These are phyloP conservation scores for Ochropacha duplaris DNA, from an alignment of 2,888 invertebrate species.

Conservation along the genomic window DNA sequence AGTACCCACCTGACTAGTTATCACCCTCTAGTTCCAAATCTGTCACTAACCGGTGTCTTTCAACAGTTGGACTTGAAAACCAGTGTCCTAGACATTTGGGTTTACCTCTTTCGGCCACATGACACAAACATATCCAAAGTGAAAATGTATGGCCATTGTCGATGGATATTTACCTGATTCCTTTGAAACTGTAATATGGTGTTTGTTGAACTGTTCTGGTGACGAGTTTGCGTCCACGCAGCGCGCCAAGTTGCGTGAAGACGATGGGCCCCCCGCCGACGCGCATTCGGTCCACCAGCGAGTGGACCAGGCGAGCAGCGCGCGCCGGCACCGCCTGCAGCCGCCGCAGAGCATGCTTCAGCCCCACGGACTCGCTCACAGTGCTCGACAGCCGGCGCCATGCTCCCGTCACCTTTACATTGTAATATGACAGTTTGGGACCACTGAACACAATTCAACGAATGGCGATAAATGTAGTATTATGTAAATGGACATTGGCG, in stretches of 20 bases:
- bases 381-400: slow-evolving; percentile 76
- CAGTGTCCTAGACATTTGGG: too few species aligned
- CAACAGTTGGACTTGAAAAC: too few species aligned
- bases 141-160: not conserved
- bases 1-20: too few species aligned
- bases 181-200: slow-evolving; percentile 77
- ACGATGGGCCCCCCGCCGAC: slow-evolving; percentile 79
- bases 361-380: slow-evolving; percentile 75
- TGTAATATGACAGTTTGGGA: not conserved
- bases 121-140: too few species aligned
- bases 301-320: slow-evolving; percentile 75
- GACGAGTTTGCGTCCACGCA: slow-evolving; percentile 69
- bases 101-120: too few species aligned
- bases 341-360: slow-evolving; percentile 73
- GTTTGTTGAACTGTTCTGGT: slow-evolving; percentile 67
- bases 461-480: not conserved
- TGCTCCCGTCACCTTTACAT: slow-evolving; percentile 70
- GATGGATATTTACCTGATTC: slow-evolving; percentile 63
- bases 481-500: not conserved
- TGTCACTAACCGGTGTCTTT: too few species aligned
- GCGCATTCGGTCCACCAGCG: slow-evolving; percentile 76
- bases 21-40: too few species aligned
- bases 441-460: not conserved
- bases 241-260: slow-evolving; percentile 59
- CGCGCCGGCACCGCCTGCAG: slow-evolving; percentile 75